Evolutionary conservation across 64 coral and sea anemone species (phyloP).

Genomic region (Acropora tenuis): DNA sequence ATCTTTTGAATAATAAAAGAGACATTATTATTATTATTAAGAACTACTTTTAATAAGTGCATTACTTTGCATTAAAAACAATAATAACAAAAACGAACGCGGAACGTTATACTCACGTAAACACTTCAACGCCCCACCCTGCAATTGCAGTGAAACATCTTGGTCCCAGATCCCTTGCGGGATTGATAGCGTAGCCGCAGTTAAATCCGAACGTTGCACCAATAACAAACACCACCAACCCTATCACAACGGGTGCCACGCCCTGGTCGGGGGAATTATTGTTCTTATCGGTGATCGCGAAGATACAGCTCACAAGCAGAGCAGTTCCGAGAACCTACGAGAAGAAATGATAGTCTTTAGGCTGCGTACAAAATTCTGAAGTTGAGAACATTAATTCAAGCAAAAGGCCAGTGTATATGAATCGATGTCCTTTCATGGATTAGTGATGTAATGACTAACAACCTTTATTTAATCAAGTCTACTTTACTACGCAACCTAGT

Average conservation of each 20-base stretch:
- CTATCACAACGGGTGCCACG: constrained; percentile 45
- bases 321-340: constrained; percentile 46
- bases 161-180: constrained; percentile 70
- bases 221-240: constrained; percentile 67
- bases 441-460: too few species aligned
- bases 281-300: constrained; percentile 70
- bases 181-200: constrained; percentile 71
- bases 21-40: too few species aligned
- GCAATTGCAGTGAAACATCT: constrained; percentile 59
- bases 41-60: too few species aligned
- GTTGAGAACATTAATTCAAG: not conserved
- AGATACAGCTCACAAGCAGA: constrained; percentile 53
- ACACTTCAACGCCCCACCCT: constrained; percentile 61
- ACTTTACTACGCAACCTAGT: too few species aligned
- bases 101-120: constrained; percentile 47
- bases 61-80: too few species aligned
- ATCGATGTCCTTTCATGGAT: too few species aligned
- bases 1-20: too few species aligned
- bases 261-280: constrained; percentile 62
- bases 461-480: too few species aligned
- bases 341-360: not conserved
- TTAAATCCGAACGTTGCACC: constrained; percentile 71
- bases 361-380: not conserved
- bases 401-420: not conserved
- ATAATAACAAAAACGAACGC: too few species aligned